These are phyloP conservation scores for Coilia nasus DNA, from an alignment of 2,797 vertebrate species.

Conservation along the genomic window DNA sequence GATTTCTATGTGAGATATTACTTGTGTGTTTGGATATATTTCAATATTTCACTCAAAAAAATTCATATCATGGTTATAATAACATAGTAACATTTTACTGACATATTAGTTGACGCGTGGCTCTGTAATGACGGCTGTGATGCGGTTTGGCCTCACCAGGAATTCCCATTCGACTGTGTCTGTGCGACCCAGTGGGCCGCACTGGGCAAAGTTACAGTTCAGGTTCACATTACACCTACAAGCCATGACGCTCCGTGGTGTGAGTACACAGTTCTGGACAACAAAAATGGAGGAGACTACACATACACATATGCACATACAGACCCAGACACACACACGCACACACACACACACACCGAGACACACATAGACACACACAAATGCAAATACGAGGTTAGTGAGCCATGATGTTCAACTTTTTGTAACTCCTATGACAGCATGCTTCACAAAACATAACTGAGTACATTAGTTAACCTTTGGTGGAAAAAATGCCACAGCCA, in stretches of 20 bases:
- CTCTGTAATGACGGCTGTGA: not conserved
- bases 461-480: no score
- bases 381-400: no score
- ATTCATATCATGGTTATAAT: no score
- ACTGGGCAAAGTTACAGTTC: conserved; percentile 18
- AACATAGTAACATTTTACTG: no score
- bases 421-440: no score
- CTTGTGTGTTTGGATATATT: not conserved
- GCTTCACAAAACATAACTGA: no score
- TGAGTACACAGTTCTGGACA: not conserved
- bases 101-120: not conserved
- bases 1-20: not conserved
- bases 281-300: not conserved
- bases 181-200: not conserved
- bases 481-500: no score
- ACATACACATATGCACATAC: not conserved
- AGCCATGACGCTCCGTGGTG: not conserved
- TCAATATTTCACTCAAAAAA: no score
- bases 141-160: conserved; percentile 19
- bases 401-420: no score
- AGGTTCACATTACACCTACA: conserved; percentile 25
- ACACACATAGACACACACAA: no score
- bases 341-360: no score
- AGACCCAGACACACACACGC: not conserved
- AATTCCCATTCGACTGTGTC: conserved; percentile 39